Evolutionary conservation across 2,797 vertebrate genomes (phyloP).

Genomic region (Enoplosus armatus): DNA sequence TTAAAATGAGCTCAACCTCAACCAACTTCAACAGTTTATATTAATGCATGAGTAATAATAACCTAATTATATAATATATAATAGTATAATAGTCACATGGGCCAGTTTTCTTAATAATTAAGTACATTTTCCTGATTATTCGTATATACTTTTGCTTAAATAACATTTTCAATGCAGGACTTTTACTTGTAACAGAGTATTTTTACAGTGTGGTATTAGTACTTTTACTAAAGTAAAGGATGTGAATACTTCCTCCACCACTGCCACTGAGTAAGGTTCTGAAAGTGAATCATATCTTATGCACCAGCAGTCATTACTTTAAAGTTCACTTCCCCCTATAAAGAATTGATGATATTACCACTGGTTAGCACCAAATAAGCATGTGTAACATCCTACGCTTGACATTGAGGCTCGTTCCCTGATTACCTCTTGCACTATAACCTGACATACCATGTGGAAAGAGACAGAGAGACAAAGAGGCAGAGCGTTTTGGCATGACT

Average conservation of each 20-base stretch:
- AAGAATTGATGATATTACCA: constrained; percentile 52
- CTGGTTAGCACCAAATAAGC: constrained; percentile 45
- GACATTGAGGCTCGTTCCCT: constrained; percentile 26
- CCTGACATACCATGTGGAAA: constrained; percentile 16
- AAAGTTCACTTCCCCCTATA: constrained; percentile 44
- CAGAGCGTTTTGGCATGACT: constrained; percentile 23
- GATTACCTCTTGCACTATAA: constrained; percentile 11
- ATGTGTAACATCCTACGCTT: constrained; percentile 43
- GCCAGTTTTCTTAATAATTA: not conserved
- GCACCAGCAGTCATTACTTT: constrained; percentile 39
- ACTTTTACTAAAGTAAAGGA: too few relatives aligned
- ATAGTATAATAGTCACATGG: not conserved
- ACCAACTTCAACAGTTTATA: not conserved
- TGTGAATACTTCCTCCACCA: not conserved
- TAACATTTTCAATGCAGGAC: not conserved
- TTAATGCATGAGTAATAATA: not conserved
- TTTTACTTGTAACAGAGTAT: not conserved
- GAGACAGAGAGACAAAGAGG: constrained; percentile 25
- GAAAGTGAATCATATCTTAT: constrained; percentile 54
- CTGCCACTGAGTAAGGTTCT: not conserved
- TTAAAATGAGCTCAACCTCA: not conserved
- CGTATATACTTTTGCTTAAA: not conserved
- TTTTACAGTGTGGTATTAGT: not conserved
- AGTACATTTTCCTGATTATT: not conserved
- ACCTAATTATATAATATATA: not conserved